Conservation (phyloP, 2,113 vertebrate species). For the Neogale vison region DNA sequence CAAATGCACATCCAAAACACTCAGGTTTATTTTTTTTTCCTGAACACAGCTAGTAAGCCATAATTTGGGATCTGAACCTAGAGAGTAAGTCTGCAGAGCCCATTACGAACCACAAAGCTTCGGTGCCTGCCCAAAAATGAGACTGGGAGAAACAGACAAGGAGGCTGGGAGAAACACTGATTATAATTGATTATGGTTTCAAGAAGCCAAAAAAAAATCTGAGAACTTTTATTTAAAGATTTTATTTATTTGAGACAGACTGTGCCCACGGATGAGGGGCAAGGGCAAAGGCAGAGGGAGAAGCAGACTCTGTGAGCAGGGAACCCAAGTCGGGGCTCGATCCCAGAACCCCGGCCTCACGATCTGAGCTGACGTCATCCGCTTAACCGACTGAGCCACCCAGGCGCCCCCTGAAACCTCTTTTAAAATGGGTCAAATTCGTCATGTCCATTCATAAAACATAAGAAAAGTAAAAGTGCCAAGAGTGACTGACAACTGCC, state of each 20-base stretch:
- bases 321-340: not conserved
- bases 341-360: too few species aligned
- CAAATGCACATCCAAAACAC: not conserved
- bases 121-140: not conserved
- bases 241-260: not conserved
- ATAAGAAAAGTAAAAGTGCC: not conserved
- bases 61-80: not conserved
- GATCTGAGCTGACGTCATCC: too few species aligned
- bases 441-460: not conserved
- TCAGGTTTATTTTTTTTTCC: not conserved
- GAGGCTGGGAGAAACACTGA: not conserved
- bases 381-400: too few species aligned
- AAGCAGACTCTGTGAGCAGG: not conserved
- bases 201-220: not conserved
- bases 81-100: not conserved
- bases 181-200: not conserved
- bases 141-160: not conserved
- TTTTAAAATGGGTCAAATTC: not conserved
- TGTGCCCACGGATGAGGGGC: not conserved
- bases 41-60: not conserved
- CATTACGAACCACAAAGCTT: not conserved
- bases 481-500: not conserved
- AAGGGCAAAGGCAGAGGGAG: not conserved
- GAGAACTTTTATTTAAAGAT: not conserved
- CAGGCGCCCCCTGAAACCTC: not conserved